A percentile compares a stretch with the other conserved stretches of the same genome.
phyloP scores from a whole-genome alignment of 2,888 invertebrate species.

The Chelonus formosanus region DNA sequence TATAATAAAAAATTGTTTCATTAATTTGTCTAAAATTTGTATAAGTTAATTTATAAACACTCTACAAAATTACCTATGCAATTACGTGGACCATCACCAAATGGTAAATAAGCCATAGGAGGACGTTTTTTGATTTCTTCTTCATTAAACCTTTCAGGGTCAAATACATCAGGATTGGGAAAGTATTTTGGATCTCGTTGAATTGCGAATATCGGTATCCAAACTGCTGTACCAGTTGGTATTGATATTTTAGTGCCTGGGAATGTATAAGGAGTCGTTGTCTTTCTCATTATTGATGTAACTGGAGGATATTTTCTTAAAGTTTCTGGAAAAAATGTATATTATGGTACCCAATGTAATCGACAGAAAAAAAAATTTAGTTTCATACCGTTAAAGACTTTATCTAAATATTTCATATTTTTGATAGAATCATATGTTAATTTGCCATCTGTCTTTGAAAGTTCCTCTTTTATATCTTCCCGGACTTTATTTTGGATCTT shows the following conservation, averaged over 20 bases:
- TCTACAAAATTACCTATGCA: conserved; percentile 50
- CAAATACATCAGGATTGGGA: conserved; percentile 47
- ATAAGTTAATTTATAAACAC: too few relatives aligned
- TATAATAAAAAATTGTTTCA: conserved; percentile 20
- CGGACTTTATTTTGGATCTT: conserved; percentile 61
- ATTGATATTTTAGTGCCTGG: conserved; percentile 37
- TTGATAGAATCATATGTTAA: conserved; percentile 61
- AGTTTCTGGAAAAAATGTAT: conserved; percentile 56
- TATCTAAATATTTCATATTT: conserved; percentile 64
- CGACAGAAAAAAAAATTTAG: not conserved
- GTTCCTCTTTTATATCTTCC: conserved; percentile 57
- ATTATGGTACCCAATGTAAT: not conserved
- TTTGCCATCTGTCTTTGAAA: conserved; percentile 52
- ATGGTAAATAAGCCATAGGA: conserved; percentile 50
- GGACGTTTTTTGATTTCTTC: conserved; percentile 44
- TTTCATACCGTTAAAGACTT: conserved; percentile 53
- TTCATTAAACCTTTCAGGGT: conserved; percentile 53
- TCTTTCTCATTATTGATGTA: conserved; percentile 53
- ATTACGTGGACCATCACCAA: conserved; percentile 58
- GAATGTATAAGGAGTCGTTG: conserved; percentile 46
- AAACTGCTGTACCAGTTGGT: conserved; percentile 31
- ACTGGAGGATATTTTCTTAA: conserved; percentile 65
- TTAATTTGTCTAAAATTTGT: too few relatives aligned
- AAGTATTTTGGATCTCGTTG: conserved; percentile 40
- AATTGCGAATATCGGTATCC: conserved; percentile 39